Base-by-base conservation (phyloP, 1,140 invertebrate species). In the Atta colombica region DNA sequence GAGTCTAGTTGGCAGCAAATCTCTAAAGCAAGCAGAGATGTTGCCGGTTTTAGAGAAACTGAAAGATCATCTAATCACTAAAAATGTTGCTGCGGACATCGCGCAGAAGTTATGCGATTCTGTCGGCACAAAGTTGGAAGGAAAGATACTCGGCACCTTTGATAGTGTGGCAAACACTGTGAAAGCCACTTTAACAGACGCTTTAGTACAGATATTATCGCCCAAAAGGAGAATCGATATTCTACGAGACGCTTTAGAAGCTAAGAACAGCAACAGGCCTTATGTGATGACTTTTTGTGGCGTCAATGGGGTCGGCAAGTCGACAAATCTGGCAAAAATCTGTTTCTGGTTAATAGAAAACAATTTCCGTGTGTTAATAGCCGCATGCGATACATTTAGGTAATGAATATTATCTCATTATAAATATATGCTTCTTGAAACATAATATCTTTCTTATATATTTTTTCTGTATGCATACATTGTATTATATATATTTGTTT, bases 321-420 rank as follows among this genome's bases (percentile, higher is more conserved):
- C 99, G 0, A 99, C 99, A 2, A 99, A 99, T 96, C 96, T 99
- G 55, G 99, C 99, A 2, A 99, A 99, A 97, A 99, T 99, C 80
- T 99, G 99, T 93, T 99, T 99, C 94, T 99, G 99, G 99, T 96
- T 99, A 71, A 99, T 99, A 89, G 99, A 99, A 96, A 99, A 99
- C 95, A 98, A 98, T 91, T 97, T 99, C 91, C 97, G 98, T 61
- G 99, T 99, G 18, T 94, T 99, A 90, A 99, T 99, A 86, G 99
- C 99, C 18, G 99, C 99, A 55, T 99, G 99, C 95, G 99, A 99
- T 96, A 99, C 99, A 61, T 99, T 99, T 96, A 92, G 94, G 94
- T 95, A 89, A 78, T 71, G 68, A 45, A 16, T 6, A 45, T 74
- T 71, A 51, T 51, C 8, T 45, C 8, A 45, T 39, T 1, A 7